Evolutionary conservation across 2,113 vertebrate genomes (phyloP), one percentile per base, ranked within the genome.

Genomic region (Saguinus imperator): DNA sequence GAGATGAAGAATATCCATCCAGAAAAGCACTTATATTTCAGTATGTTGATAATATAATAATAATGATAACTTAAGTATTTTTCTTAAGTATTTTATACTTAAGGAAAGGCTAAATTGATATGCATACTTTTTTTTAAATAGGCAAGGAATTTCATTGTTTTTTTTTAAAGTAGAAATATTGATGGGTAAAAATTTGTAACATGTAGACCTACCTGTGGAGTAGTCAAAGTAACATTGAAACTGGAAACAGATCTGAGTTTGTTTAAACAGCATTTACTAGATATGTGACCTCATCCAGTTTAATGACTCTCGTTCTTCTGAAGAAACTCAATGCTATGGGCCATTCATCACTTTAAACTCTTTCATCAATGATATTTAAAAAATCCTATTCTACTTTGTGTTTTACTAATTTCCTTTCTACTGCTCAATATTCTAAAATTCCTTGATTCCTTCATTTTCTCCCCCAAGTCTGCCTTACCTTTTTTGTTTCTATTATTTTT

Each of bases 391-490:
- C 35, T 94, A 79, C 9, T 9, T 80, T 25, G 12, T 76, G 85
- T 72, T 89, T 81, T 73, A 52, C 48, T 84, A 6, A 70, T 76
- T 96, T 72, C 90, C 37, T 88, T 92, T 75, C 23, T 94, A 55
- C 13, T 87, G 37, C 76, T 89, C 58, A 70, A 48, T 83, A 9
- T 18, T 90, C 43, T 75, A 18, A 80, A 27, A 64, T 70, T 50
- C 45, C 35, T 64, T 66, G 29, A 76, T 76, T 70, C 29, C 25
- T 70, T 81, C 14, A 13, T 14, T 45, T n/a, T 43, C 14, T 17
- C 6, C 1, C 12, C 23, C 45, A 20, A 43, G 7, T 45, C 35
- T 81, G 43, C 43, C 43, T 43, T 43, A 43, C 43, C 43, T 43
- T 43, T 43, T 43, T 43, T 43, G 43, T 43, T 43, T 43, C 43